Evolutionary conservation across 2,113 vertebrate genomes (phyloP).

Genomic region (Tragelaphus imberbis): DNA sequence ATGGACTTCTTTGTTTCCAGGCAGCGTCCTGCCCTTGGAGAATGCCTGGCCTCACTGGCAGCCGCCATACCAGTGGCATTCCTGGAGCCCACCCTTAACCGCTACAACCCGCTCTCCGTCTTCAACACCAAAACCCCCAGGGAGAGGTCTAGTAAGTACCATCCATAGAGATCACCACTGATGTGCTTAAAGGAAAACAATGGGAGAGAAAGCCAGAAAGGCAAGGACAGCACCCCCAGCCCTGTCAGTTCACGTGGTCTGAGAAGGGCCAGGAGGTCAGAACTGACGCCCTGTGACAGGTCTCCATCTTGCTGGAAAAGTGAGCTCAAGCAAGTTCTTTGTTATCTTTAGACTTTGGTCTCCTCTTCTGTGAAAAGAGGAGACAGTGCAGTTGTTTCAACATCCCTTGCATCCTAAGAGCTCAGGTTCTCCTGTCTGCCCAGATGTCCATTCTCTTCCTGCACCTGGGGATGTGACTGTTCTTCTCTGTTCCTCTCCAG

Average conservation of each 20-base stretch:
- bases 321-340: background rate
- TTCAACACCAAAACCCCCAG: constrained; percentile 94
- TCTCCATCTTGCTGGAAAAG: background rate
- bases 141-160: constrained; percentile 92
- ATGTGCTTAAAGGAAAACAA: background rate
- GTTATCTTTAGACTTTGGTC: background rate
- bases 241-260: background rate
- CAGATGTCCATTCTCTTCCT: background rate
- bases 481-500: background rate
- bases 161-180: background rate
- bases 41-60: constrained; percentile 95
- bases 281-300: background rate
- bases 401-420: background rate
- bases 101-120: constrained; percentile 92
- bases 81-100: constrained; percentile 94
- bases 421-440: background rate
- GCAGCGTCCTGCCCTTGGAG: constrained; percentile 97
- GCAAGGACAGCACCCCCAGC: background rate
- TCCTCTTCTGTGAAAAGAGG: background rate
- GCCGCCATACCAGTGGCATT: constrained; percentile 98
- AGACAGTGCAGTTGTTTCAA: background rate
- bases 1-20: constrained; percentile 76
- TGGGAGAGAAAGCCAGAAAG: background rate
- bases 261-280: background rate
- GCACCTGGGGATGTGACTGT: background rate